Base-by-base conservation (phyloP, 2,113 vertebrate genomes). In the Ceuthmochares aereus region DNA sequence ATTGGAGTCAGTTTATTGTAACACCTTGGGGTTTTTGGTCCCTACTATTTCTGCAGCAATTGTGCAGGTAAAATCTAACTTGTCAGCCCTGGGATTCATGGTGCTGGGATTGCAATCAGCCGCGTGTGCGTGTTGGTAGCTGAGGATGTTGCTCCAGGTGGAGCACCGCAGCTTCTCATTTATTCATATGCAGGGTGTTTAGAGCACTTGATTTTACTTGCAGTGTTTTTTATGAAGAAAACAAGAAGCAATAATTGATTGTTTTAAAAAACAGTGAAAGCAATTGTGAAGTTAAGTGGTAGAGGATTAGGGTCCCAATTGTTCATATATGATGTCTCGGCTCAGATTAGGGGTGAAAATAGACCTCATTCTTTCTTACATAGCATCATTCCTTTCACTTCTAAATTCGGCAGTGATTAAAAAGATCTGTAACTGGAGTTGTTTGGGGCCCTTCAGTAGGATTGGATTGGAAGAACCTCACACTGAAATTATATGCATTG, bases 121-220 rank as follows among this genome's bases (percentile, higher is more conserved):
- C 2, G 0, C 2, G 0, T 7, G 15, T 49, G 26, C 0, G 0
- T 2, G 1, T 81, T 10, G 26, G 23, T 23, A 29, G 78, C 47
- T 0, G 4, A 34, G 70, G 43, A 30, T 22, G 42, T 21, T 77
- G 60, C 62, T 78, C 27, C 63, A 27, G 30, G 12, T 40, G 58
- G 40, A 78, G 52, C 29, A 8, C 30, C 0, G 0, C n/a, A 47
- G 21, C 40, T 74, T 54, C 47, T 37, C 0, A 0, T 76, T 62
- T 83, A 6, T 70, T 86, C 29, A 7, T 20, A 26, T 29, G 3
- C 6, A 26, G 19, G 14, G 26, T 34, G 22, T 80, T 73, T 73
- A 59, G 54, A 80, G 36, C 49, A 30, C 34, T 25, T 54, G 10
- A 27, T 29, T 60, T 45, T 66, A 20, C 62, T 64, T 43, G 14